Evolutionary conservation across 1,140 invertebrate species (phyloP).

Genomic region (Solen grandis): DNA sequence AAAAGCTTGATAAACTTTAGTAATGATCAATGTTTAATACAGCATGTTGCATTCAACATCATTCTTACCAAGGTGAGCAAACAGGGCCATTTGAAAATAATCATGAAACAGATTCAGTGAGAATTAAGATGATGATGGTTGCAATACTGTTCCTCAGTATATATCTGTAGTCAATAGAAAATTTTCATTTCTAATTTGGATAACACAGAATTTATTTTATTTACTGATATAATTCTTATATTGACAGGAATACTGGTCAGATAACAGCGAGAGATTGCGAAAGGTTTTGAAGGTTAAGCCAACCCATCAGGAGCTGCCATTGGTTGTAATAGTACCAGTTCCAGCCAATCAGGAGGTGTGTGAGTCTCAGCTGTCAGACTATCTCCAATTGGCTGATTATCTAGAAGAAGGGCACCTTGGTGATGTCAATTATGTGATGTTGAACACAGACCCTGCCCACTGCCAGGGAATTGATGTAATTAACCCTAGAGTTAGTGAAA

Average conservation of each 20-base stretch:
- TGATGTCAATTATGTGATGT: constrained; percentile 43
- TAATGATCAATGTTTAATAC: too few species aligned
- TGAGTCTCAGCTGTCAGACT: constrained; percentile 40
- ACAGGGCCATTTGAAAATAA: too few species aligned
- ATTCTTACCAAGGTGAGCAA: too few species aligned
- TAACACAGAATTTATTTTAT: too few species aligned
- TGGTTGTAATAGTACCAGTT: constrained; percentile 68
- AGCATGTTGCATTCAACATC: too few species aligned
- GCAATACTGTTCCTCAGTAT: too few species aligned
- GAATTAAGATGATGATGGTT: too few species aligned
- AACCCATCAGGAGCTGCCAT: constrained; percentile 63
- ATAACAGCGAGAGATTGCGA: constrained; percentile 61
- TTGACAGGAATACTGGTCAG: constrained; percentile 68
- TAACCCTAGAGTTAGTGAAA: constrained; percentile 52
- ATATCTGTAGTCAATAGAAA: too few species aligned
- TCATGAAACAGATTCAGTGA: too few species aligned
- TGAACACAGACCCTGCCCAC: constrained; percentile 25
- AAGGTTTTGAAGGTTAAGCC: constrained; percentile 67
- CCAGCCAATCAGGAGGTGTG: constrained; percentile 46
- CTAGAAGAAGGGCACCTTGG: constrained; percentile 61
- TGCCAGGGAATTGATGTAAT: constrained; percentile 48
- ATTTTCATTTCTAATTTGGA: too few species aligned
- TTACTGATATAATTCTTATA: too few species aligned
- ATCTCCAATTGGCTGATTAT: constrained; percentile 61
- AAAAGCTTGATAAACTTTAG: too few species aligned